A percentile compares a stretch with the other conserved stretches of the same genome.
These are phyloP conservation scores for Coelopa frigida DNA, from an alignment of 1,140 invertebrate genomes.

Conservation along the genomic window DNA sequence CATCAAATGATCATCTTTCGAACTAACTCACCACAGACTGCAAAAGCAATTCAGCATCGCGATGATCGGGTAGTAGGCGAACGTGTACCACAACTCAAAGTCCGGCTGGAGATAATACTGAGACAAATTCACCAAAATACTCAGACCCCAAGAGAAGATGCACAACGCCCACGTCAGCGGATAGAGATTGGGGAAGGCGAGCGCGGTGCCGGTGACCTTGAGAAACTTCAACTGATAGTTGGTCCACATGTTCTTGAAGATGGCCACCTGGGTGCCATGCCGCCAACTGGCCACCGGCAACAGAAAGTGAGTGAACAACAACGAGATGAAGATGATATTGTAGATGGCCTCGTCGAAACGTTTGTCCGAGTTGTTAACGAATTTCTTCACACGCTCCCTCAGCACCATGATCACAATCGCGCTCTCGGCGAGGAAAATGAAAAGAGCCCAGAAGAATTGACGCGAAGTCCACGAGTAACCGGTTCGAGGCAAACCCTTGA, in stretches of 20 bases:
- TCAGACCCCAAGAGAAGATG: slow-evolving; percentile 54
- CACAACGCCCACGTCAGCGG: slow-evolving; percentile 54
- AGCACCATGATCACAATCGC: slow-evolving; percentile 51
- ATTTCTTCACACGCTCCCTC: slow-evolving; percentile 48
- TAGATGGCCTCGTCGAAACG: slow-evolving; percentile 64
- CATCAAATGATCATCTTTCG: neutral
- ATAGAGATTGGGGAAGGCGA: slow-evolving; percentile 56
- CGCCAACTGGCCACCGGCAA: slow-evolving; percentile 61
- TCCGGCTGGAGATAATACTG: slow-evolving; percentile 60
- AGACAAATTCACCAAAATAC: slow-evolving; percentile 54
- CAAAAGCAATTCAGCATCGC: slow-evolving; percentile 62
- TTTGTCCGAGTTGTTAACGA: slow-evolving; percentile 52
- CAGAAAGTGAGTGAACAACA: slow-evolving; percentile 61
- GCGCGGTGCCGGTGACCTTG: slow-evolving; percentile 54
- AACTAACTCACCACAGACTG: slow-evolving; percentile 49
- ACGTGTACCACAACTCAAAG: slow-evolving; percentile 59
- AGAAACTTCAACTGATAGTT: slow-evolving; percentile 61
- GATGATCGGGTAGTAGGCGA: slow-evolving; percentile 61
- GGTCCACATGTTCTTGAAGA: slow-evolving; percentile 67
- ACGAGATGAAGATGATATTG: slow-evolving; percentile 60
- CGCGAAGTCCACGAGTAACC: slow-evolving; percentile 54
- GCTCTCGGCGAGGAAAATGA: slow-evolving; percentile 50
- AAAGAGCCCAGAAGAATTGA: slow-evolving; percentile 52
- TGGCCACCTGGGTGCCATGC: slow-evolving; percentile 57
- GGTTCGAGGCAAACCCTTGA: slow-evolving; percentile 46